Conservation (phyloP, 2,888 invertebrate species). For the Venusia cambrica region DNA sequence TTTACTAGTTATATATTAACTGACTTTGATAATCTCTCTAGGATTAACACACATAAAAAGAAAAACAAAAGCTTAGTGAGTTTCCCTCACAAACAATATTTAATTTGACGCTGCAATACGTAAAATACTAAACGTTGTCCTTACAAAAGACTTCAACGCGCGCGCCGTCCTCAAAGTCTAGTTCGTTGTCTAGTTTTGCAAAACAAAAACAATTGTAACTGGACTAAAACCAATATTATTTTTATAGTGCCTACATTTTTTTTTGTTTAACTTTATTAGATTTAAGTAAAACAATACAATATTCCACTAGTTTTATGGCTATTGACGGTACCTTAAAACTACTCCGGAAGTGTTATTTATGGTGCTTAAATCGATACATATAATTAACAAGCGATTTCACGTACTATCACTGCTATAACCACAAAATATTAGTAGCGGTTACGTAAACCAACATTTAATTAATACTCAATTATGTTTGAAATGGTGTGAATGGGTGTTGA, state of each 20-base stretch:
- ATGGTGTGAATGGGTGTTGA: constrained; percentile 40
- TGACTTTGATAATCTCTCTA: too few relatives aligned
- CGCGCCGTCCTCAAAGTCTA: constrained; percentile 1
- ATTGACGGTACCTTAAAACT: constrained; percentile 3
- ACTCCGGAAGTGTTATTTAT: constrained; percentile 9
- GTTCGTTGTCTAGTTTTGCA: not conserved
- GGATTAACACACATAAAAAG: too few relatives aligned
- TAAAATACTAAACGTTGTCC: constrained; percentile 1
- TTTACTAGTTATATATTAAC: too few relatives aligned
- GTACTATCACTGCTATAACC: constrained; percentile 24
- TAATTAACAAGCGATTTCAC: constrained; percentile 12
- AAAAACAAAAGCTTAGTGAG: too few relatives aligned
- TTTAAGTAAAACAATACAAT: too few relatives aligned
- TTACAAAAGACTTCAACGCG: constrained; percentile 48
- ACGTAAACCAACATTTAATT: constrained; percentile 29
- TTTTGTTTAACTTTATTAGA: too few relatives aligned
- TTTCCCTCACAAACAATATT: too few relatives aligned
- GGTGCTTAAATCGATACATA: constrained; percentile 15
- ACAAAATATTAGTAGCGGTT: constrained; percentile 22
- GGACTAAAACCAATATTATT: too few relatives aligned
- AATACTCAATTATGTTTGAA: constrained; percentile 33
- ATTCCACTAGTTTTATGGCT: constrained; percentile 1
- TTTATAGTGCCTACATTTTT: too few relatives aligned
- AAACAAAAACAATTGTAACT: constrained; percentile 1
- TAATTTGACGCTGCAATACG: too few relatives aligned